Conservation (phyloP, 2,888 invertebrate genomes). For the Pantelozetes paolii region DNA sequence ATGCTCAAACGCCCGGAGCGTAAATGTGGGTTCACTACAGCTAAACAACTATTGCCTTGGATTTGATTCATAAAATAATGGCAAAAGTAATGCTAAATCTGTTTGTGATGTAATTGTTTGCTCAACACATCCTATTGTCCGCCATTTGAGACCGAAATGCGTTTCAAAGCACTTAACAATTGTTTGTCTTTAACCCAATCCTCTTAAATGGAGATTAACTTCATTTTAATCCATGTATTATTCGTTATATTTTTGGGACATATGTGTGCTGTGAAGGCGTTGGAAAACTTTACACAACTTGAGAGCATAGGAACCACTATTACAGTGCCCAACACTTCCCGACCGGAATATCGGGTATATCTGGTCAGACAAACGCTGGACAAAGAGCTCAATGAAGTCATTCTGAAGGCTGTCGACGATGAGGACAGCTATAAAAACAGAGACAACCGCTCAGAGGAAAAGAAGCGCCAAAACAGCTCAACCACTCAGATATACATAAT, state of each 20-base stretch:
- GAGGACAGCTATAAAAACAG: constrained; percentile 1
- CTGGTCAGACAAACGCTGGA: constrained; percentile 6
- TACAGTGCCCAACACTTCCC: not conserved
- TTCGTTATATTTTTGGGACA: not conserved
- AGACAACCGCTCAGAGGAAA: not conserved
- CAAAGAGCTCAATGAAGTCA: constrained; percentile 31
- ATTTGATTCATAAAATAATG: constrained; percentile 24
- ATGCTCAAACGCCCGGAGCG: not conserved
- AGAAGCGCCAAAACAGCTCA: constrained; percentile 16
- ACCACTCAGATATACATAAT: constrained; percentile 43
- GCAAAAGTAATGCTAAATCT: constrained; percentile 24
- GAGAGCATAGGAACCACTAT: not conserved
- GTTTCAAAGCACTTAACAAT: not conserved
- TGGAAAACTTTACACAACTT: not conserved
- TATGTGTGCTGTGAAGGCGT: not conserved
- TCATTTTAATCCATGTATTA: not conserved
- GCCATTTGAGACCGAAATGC: constrained; percentile 22
- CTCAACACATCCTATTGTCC: not conserved
- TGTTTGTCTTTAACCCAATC: not conserved
- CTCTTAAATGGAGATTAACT: not conserved
- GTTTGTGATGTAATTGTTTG: constrained; percentile 25
- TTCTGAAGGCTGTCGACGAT: not conserved
- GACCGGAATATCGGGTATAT: constrained; percentile 21
- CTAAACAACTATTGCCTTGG: constrained; percentile 3
- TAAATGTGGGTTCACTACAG: not conserved